Evolutionary conservation across 2,797 vertebrate genomes (phyloP), one percentile per base, ranked within the genome.

Genomic region (Fundulus diaphanus): DNA sequence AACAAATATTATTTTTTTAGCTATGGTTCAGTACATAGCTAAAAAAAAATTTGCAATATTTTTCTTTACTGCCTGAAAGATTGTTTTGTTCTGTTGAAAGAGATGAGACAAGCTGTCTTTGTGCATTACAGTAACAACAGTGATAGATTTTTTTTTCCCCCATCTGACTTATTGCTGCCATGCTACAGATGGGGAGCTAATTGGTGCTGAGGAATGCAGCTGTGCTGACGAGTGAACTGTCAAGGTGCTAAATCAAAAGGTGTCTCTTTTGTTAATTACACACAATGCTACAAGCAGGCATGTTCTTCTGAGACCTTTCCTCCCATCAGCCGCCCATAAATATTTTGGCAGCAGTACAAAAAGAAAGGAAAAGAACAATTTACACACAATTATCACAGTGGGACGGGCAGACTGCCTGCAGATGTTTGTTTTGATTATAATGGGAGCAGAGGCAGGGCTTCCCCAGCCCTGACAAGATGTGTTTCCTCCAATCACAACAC

Each of bases 191-290:
- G 93, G 92, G 79, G 87, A 91, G 88, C 87, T 93, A 93, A 94
- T 93, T 92, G 89, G 87, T 87, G 89, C 86, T 82, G 86, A 84
- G 87, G 85, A 90, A 91, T 89, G 85, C 92, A 93, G 92, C 91
- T 94, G 92, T 82, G 88, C 85, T 68, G 86, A 88, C 89, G 82
- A 79, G 77, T 81, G 82, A 92, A 82, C 87, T 85, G 87, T 91
- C 87, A 91, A 93, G 89, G 90, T 90, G 93, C 87, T 90, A 92
- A 92, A 93, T 87, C 88, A 89, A 81, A 92, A 90, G 88, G 90
- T 92, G 92, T 91, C 89, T 90, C 92, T 85, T 93, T 95, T 94
- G 91, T 94, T 95, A 94, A 95, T 95, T 95, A 93, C 74, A 94
- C 93, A 94, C 92, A 94, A 94, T 93, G 90, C 86, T 87, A 91